Base-by-base conservation (phyloP, 2,797 vertebrate genomes). In the Platalea minor region DNA sequence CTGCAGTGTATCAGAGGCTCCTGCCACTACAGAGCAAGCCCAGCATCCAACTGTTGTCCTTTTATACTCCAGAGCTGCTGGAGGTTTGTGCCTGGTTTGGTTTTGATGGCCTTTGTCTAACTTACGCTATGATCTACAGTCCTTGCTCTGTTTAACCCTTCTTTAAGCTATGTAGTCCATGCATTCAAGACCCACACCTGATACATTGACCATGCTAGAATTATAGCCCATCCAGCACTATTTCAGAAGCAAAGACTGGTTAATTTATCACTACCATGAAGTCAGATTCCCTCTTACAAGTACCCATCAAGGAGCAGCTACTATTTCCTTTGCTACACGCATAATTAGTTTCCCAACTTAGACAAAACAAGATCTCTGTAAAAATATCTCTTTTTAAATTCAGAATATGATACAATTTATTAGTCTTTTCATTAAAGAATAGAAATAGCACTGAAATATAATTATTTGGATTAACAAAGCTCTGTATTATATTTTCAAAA, bases 31-130 rank as follows among this genome's bases (percentile, higher is more conserved):
- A 74, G 61, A 95, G 81, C 35, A 87, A 73, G 46, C 54, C 78
- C 84, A 89, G 91, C 51, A 59, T 48, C 73, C 80, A 89, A 8
- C 80, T 25, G 54, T 95, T 91, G 41, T 93, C 73, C 89, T 70
- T 88, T 56, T 79, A 45, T 87, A 85, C 64, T 93, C 63, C 26
- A 37, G 88, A 92, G 46, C 74, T 75, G 77, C 65, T 93, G 91
- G 89, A 70, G 19, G 67, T 64, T 96, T 89, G 86, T 91, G 29
- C 17, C 48, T 76, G 43, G 26, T 77, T 77, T 79, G 83, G 88
- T 95, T 95, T 94, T 96, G 95, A 93, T 78, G 72, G 85, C 56
- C 87, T 95, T 65, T 89, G 81, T 92, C 67, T 82, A 95, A 75
- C 59, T 77, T 63, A 53, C 7, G 11, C 53, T 75, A 87, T 50